Base-by-base conservation (phyloP, 2,888 invertebrate species). In the Eumerus sabulonum region DNA sequence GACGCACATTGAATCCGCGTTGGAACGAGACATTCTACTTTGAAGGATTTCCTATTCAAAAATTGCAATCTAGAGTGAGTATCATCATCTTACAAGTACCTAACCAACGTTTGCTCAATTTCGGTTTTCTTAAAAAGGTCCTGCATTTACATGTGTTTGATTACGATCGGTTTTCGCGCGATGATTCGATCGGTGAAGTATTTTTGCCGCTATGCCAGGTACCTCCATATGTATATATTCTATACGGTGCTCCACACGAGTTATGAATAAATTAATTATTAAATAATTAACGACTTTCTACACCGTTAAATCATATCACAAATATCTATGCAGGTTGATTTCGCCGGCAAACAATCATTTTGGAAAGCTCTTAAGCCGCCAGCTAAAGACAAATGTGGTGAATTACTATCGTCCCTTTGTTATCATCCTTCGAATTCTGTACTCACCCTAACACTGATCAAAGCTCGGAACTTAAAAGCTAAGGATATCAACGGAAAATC, bases 11-110 rank as follows among this genome's bases (percentile, higher is more conserved):
- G 62, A 97, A 97, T 90, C 97, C 97, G 0, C 90, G 96, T 83
- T 97, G 97, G 97, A 97, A 97, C 89, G 97, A 97, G 89, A 97
- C 97, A 19, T 96, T 97, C 88, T 97, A 97, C 89, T 97, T 97
- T 87, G 97, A 97, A 90, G 97, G 97, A 74, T 97, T 96, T 86
- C 96, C 97, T 17, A 96, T 96, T 84, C 96, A 97, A 90, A 97
- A 97, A 89, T 90, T 97, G 68, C 96, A 97, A 87, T 96, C 95
- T 84, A 92, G 97, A 88, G 96, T 92, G 86, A 86, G 86, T 84
- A 56, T 38, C 18, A n/a, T 42, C n/a, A 11, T 9, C 11, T 36
- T 36, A 9, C n/a, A 18, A 57, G 11, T 4, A 54, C 14, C 3
- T 36, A 9, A 36, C 5, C 7, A 11, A 36, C 11, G 36, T 36